These are phyloP conservation scores for Yasuhikotakia modesta DNA, from an alignment of 2,797 vertebrate species.

Conservation along the genomic window DNA sequence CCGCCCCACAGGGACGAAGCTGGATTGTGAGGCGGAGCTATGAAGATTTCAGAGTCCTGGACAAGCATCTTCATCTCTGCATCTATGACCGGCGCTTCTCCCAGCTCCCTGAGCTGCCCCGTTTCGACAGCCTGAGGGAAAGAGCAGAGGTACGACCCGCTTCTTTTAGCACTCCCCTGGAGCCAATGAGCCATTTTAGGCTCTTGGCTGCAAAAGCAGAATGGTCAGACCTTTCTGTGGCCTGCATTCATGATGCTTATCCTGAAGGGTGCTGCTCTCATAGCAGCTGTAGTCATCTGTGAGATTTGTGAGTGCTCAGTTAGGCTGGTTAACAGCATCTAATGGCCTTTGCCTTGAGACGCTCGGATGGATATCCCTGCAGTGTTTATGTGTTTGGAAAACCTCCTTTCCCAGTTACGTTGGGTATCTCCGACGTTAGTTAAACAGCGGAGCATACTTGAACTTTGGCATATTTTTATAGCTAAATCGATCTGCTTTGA, in stretches of 20 bases:
- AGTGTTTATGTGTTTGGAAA: conserved; percentile 20
- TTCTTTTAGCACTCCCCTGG: conserved; percentile 5
- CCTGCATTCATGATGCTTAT: conserved; percentile 20
- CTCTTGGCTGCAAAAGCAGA: not conserved
- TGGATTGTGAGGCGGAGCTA: conserved; percentile 99
- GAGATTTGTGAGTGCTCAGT: conserved; percentile 7
- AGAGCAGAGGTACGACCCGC: conserved; percentile 82
- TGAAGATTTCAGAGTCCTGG: conserved; percentile 96
- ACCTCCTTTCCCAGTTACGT: not conserved
- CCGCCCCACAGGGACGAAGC: conserved; percentile 86
- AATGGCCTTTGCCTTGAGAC: conserved; percentile 19
- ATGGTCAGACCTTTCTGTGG: conserved; percentile 10
- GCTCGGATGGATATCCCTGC: conserved; percentile 19
- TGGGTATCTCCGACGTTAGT: conserved; percentile 14
- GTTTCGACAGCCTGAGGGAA: conserved; percentile 89
- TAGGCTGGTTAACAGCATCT: conserved; percentile 12
- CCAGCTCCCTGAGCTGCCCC: conserved; percentile 93
- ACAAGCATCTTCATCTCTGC: conserved; percentile 97
- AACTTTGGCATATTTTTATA: conserved; percentile 49
- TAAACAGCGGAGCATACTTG: conserved; percentile 32
- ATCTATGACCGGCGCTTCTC: conserved; percentile 98
- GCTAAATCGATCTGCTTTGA: conserved; percentile 39
- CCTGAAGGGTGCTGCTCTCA: conserved; percentile 6
- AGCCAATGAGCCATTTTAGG: conserved; percentile 14
- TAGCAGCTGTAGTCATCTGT: conserved; percentile 8